A percentile compares a stretch with the other conserved stretches of the same genome.
These are phyloP conservation scores for Brachypodius melanocephalos DNA, from an alignment of 2,113 vertebrate species.

Conservation along the genomic window DNA sequence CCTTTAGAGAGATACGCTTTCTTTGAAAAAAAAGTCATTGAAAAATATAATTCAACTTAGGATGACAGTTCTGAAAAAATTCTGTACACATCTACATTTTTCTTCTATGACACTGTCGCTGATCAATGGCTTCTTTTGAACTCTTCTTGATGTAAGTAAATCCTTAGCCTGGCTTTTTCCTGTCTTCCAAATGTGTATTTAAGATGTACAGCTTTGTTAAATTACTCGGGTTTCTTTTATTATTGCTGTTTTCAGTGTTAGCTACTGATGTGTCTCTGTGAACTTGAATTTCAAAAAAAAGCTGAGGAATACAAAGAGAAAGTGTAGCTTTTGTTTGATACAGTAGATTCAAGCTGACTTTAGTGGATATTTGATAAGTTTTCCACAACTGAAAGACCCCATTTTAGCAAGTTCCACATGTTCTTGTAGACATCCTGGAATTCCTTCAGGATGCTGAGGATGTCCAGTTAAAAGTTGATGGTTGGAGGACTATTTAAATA, in stretches of 20 bases:
- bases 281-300: not conserved
- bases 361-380: not conserved
- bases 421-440: not conserved
- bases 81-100: not conserved
- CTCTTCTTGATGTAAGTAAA: not conserved
- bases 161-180: not conserved
- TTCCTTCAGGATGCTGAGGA: not conserved
- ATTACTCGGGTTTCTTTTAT: not conserved
- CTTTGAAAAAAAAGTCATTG: not conserved
- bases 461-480: not conserved
- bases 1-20: not conserved
- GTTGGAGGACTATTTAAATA: not conserved
- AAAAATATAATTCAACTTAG: not conserved
- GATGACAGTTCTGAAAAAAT: not conserved
- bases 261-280: not conserved
- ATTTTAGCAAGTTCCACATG: not conserved
- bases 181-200: not conserved
- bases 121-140: not conserved
- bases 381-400: not conserved
- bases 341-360: not conserved
- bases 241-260: not conserved
- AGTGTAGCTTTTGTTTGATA: not conserved
- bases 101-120: not conserved
- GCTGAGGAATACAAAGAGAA: not conserved
- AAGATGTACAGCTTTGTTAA: not conserved